phyloP scores from a whole-genome alignment of 2,797 vertebrate genomes.

The Alca torda region DNA sequence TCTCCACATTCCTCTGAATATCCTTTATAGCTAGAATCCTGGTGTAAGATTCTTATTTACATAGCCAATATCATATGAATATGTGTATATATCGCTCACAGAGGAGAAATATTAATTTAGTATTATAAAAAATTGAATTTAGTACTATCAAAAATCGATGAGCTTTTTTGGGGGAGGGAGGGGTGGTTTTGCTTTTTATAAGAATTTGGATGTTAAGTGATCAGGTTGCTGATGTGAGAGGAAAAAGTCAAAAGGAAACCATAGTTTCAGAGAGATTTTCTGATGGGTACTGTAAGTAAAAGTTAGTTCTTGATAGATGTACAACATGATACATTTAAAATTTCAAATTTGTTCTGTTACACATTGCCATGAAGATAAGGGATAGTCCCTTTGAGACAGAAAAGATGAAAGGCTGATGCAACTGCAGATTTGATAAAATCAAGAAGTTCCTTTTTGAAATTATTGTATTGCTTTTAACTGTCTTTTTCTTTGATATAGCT shows the following conservation, averaged over 20 bases:
- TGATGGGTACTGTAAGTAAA: not conserved
- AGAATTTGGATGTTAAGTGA: not conserved
- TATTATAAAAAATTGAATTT: not conserved
- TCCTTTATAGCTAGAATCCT: not conserved
- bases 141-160: not conserved
- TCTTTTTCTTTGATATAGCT: not conserved
- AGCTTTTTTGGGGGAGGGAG: rapidly evolving
- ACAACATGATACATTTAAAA: not conserved
- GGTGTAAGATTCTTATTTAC: not conserved
- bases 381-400: not conserved
- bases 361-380: not conserved
- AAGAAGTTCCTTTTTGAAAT: not conserved
- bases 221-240: not conserved
- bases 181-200: not conserved
- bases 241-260: not conserved
- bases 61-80: not conserved
- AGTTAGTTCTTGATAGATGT: not conserved
- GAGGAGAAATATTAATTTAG: not conserved
- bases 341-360: not conserved
- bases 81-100: not conserved
- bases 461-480: not conserved
- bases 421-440: not conserved
- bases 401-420: not conserved
- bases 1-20: not conserved
- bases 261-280: not conserved